A percentile compares a stretch with the other conserved stretches of the same genome.
phyloP scores from a whole-genome alignment of 2,113 vertebrate genomes.

The Carollia perspicillata region DNA sequence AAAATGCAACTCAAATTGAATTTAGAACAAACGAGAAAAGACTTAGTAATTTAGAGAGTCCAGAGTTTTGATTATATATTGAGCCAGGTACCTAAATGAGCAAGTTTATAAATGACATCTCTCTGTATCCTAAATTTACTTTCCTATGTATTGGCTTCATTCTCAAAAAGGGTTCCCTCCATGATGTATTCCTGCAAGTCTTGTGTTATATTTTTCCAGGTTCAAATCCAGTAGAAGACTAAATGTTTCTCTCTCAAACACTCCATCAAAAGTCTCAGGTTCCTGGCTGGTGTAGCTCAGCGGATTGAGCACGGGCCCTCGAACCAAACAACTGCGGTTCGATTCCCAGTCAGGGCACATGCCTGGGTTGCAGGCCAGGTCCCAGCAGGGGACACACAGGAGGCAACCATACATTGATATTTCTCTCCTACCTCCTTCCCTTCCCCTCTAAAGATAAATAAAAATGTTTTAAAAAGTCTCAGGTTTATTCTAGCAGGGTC shows the following conservation, averaged over 20 bases:
- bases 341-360: too few relatives aligned
- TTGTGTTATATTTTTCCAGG: neutral
- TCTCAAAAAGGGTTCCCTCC: neutral
- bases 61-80: neutral
- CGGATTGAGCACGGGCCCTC: too few relatives aligned
- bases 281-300: too few relatives aligned
- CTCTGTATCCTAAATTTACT: neutral
- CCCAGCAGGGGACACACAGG: too few relatives aligned
- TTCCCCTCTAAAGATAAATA: too few relatives aligned
- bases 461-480: too few relatives aligned
- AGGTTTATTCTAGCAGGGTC: neutral
- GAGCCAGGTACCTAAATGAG: neutral
- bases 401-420: too few relatives aligned
- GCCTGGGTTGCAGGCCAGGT: too few relatives aligned
- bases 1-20: neutral
- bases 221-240: neutral
- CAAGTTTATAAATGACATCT: neutral
- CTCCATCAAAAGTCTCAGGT: neutral
- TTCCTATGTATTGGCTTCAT: neutral
- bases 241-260: neutral
- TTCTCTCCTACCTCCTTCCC: too few relatives aligned
- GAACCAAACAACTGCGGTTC: too few relatives aligned
- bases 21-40: neutral
- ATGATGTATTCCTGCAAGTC: neutral
- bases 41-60: neutral